Evolutionary conservation across 2,888 invertebrate genomes (phyloP).

Genomic region (Falcaria lacertinaria): DNA sequence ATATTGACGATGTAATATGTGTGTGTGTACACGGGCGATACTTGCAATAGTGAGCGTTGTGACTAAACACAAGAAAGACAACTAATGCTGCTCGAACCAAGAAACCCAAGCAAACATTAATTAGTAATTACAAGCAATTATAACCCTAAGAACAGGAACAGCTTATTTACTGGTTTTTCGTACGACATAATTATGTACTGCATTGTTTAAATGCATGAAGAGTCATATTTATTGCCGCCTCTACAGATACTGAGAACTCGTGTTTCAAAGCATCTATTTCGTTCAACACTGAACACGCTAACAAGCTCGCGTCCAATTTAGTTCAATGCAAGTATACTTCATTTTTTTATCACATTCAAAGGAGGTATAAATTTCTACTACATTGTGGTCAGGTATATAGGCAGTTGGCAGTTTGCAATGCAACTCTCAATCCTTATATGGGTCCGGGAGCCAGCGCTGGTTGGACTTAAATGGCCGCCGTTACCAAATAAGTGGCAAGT

Average conservation of each 20-base stretch:
- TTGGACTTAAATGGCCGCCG: conserved; percentile 39
- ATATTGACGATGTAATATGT: no score
- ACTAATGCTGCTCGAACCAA: no score
- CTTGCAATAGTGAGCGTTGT: no score
- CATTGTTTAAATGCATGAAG: not conserved
- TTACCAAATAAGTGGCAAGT: conserved; percentile 51
- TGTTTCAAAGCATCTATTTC: not conserved
- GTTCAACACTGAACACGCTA: not conserved
- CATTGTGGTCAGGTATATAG: no score
- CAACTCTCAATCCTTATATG: conserved; percentile 17
- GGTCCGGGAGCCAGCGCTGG: conserved; percentile 15
- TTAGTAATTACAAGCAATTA: no score
- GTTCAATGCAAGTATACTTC: not conserved
- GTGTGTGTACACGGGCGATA: no score
- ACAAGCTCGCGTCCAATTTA: not conserved
- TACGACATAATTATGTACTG: not conserved
- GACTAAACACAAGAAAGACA: no score
- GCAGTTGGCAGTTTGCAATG: conserved; percentile 26
- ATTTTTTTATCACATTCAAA: not conserved
- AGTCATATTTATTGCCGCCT: not conserved
- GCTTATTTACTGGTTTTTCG: not conserved
- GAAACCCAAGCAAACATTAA: no score
- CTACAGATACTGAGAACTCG: not conserved
- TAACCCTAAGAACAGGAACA: no score
- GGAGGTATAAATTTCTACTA: not conserved